Evolutionary conservation across 2,888 invertebrate species (phyloP).

Genomic region (Laspeyria flexula): DNA sequence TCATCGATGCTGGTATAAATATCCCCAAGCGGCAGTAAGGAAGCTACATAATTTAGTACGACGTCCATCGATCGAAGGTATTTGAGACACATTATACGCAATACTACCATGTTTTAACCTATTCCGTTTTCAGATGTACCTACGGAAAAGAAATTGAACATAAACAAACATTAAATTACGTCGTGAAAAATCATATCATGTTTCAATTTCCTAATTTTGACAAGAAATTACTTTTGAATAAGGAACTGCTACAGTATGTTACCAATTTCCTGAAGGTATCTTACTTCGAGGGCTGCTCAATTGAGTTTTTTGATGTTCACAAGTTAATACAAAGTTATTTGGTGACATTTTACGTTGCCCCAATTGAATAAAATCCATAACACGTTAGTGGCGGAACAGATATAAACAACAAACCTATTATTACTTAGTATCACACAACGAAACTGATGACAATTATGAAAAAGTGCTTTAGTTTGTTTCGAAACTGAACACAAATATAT

Average conservation of each 20-base stretch:
- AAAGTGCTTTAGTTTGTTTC: too few species aligned
- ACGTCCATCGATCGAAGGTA: conserved; percentile 65
- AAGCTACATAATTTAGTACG: conserved; percentile 72
- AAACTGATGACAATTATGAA: too few species aligned
- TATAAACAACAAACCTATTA: too few species aligned
- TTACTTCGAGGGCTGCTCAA: conserved; percentile 9
- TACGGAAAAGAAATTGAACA: background rate
- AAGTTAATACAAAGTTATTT: background rate
- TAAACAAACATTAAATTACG: conserved; percentile 7
- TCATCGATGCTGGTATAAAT: conserved; percentile 66
- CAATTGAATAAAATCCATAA: too few species aligned
- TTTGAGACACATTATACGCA: conserved; percentile 45
- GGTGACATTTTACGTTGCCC: background rate
- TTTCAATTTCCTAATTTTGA: conserved; percentile 32
- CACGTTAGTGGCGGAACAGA: too few species aligned
- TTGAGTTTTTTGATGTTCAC: conserved; percentile 3
- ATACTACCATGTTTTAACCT: background rate
- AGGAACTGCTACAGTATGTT: conserved; percentile 9
- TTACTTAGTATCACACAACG: too few species aligned
- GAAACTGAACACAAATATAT: too few species aligned
- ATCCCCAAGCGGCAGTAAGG: conserved; percentile 58
- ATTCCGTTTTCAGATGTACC: conserved; percentile 10
- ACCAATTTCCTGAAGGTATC: conserved; percentile 24
- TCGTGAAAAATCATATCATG: conserved; percentile 12
- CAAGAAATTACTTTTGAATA: conserved; percentile 16